phyloP scores from a whole-genome alignment of 1,140 invertebrate genomes.

The Anastatus disparis region DNA sequence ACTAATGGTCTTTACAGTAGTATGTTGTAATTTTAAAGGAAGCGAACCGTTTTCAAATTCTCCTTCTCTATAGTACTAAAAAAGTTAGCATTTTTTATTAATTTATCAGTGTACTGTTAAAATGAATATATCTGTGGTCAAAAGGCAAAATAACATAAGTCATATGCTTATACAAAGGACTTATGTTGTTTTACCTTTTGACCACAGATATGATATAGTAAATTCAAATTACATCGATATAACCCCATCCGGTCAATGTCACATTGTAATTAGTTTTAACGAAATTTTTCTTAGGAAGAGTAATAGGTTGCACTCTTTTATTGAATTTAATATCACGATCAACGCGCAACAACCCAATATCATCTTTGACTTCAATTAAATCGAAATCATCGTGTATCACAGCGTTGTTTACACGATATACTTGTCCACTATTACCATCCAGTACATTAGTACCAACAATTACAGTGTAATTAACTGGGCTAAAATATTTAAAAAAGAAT shows the following conservation, averaged over 20 bases:
- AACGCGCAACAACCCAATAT: conserved; percentile 67
- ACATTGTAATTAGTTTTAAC: conserved; percentile 32
- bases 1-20: conserved; percentile 43
- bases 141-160: too few relatives aligned
- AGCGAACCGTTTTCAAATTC: conserved; percentile 35
- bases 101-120: too few relatives aligned
- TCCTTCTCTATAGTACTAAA: too few relatives aligned
- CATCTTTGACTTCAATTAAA: conserved; percentile 54
- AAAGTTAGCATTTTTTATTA: too few relatives aligned
- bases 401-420: conserved; percentile 59
- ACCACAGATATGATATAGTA: too few relatives aligned
- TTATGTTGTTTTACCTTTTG: too few relatives aligned
- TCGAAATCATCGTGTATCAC: conserved; percentile 58
- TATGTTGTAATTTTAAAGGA: conserved; percentile 52
- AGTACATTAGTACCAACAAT: conserved; percentile 65
- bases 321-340: conserved; percentile 49
- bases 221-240: too few relatives aligned
- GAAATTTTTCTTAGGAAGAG: conserved; percentile 39
- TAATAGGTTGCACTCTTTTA: conserved; percentile 55
- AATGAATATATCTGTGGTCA: too few relatives aligned
- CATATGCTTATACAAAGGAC: too few relatives aligned
- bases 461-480: too few relatives aligned
- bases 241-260: conserved; percentile 67
- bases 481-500: too few relatives aligned
- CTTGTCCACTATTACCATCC: conserved; percentile 58